These are phyloP conservation scores for Trematomus bernacchii DNA, from an alignment of 2,797 vertebrate species.

Conservation along the genomic window DNA sequence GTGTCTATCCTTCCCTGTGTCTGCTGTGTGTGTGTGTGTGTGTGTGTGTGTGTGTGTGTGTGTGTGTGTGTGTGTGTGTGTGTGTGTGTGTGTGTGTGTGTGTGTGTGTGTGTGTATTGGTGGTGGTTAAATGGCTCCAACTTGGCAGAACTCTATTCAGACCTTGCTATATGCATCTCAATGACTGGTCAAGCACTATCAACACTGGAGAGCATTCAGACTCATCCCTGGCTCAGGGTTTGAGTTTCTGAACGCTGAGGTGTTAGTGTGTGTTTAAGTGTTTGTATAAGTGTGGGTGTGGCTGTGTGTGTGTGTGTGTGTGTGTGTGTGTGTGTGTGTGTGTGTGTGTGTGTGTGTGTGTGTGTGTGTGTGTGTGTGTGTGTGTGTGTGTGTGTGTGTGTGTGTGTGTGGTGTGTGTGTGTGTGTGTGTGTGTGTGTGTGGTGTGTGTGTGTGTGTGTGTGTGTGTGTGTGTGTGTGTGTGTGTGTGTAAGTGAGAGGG, in stretches of 20 bases:
- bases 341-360: not conserved
- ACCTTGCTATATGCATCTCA: constrained; percentile 78
- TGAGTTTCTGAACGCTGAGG: constrained; percentile 39
- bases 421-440: not conserved
- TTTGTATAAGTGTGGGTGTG: not conserved
- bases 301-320: not conserved
- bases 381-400: not conserved
- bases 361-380: not conserved
- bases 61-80: constrained; percentile 36
- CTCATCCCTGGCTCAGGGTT: constrained; percentile 47
- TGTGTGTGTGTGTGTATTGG: constrained; percentile 33
- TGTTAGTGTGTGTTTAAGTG: constrained; percentile 28
- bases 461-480: constrained; percentile 2
- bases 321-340: not conserved
- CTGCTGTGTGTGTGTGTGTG: constrained; percentile 23
- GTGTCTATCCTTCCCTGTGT: constrained; percentile 17
- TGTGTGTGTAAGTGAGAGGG: not conserved
- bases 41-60: constrained; percentile 41
- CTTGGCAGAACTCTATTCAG: constrained; percentile 71
- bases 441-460: not conserved
- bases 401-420: constrained; percentile 7
- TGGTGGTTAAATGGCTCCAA: constrained; percentile 68
- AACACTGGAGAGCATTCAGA: constrained; percentile 65
- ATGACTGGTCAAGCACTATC: constrained; percentile 72
- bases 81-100: constrained; percentile 30